Conservation (phyloP, 1,140 invertebrate genomes). For the Drosophila lowei region DNA sequence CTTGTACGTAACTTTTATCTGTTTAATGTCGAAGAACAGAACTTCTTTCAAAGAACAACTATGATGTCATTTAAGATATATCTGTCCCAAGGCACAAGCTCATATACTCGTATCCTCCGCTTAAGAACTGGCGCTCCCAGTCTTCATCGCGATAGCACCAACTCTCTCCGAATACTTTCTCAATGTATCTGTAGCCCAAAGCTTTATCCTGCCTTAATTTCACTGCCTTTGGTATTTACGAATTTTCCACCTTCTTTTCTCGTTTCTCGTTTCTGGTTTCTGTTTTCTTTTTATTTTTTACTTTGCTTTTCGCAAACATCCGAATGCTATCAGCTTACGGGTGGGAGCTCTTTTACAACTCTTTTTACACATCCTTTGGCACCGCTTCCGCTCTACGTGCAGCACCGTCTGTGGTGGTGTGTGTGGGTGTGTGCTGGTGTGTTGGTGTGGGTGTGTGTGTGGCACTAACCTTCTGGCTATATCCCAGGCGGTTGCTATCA, state of each 20-base stretch:
- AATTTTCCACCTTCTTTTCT: constrained; percentile 16
- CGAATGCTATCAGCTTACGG: constrained; percentile 43
- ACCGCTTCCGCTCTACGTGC: constrained; percentile 17
- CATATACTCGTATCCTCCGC: too few species aligned
- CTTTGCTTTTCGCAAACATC: constrained; percentile 12
- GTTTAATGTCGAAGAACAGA: too few species aligned
- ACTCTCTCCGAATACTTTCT: too few species aligned
- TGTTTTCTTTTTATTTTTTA: neutral
- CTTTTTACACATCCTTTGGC: constrained; percentile 44
- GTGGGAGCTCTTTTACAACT: constrained; percentile 44
- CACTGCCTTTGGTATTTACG: constrained; percentile 19
- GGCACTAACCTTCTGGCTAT: constrained; percentile 83
- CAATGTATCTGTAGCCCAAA: too few species aligned
- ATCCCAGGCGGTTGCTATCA: constrained; percentile 90
- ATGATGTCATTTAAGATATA: too few species aligned
- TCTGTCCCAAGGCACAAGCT: too few species aligned
- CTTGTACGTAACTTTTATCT: too few species aligned
- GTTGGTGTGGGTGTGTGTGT: neutral
- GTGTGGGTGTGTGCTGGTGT: neutral
- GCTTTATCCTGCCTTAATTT: constrained; percentile 25
- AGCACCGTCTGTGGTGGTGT: neutral
- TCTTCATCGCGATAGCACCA: too few species aligned
- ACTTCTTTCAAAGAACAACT: too few species aligned
- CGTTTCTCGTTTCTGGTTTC: too few species aligned
- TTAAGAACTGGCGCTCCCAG: too few species aligned